Percentiles rank a stretch among this genome's conserved stretches.
Conservation (phyloP, 2,113 vertebrate genomes). For the Tricholaema leucomelas region DNA sequence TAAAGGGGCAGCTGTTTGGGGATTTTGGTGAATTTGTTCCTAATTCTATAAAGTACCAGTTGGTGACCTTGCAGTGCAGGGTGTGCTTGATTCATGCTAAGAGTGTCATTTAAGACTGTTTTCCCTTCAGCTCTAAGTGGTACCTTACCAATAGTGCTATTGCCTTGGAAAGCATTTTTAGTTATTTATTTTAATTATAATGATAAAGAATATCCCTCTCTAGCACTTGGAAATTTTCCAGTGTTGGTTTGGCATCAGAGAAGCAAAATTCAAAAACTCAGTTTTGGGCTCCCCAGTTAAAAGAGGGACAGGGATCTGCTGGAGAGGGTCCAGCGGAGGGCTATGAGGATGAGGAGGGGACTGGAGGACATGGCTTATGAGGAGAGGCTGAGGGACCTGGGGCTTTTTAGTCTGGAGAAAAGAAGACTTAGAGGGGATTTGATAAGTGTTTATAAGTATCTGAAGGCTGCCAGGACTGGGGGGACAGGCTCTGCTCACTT, state of each 20-base stretch:
- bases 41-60: not conserved
- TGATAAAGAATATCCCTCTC: not conserved
- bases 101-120: not conserved
- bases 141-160: not conserved
- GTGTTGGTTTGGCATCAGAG: not conserved
- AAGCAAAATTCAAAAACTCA: constrained; percentile 12
- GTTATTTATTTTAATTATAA: not conserved
- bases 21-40: not conserved
- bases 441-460: no score
- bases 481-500: no score
- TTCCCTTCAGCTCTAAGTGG: not conserved
- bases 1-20: not conserved
- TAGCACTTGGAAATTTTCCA: not conserved
- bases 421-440: no score
- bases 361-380: no score
- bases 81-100: not conserved
- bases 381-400: no score
- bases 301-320: no score
- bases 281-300: no score
- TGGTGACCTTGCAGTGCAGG: not conserved
- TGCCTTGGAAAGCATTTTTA: not conserved
- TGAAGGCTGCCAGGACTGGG: no score
- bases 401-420: no score
- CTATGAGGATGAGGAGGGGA: no score
- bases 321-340: no score